phyloP scores from a whole-genome alignment of 2,797 vertebrate genomes.

The Catamblyrhynchus diadema region DNA sequence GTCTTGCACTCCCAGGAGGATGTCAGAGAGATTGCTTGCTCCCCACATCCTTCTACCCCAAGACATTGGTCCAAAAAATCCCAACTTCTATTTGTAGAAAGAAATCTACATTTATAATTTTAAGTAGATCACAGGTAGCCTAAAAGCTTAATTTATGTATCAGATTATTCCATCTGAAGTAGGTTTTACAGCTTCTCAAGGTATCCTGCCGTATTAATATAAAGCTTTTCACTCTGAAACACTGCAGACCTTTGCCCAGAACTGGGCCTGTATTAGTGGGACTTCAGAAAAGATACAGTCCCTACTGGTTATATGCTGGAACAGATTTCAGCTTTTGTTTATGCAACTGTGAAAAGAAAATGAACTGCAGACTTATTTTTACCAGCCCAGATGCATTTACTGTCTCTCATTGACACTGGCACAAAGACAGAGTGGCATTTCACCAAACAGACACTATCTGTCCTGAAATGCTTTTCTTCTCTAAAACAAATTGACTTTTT shows the following conservation, averaged over 20 bases:
- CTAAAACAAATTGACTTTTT: background rate
- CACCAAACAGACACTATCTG: background rate
- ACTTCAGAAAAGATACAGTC: background rate
- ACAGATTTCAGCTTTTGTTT: background rate
- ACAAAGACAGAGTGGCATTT: background rate
- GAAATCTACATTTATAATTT: background rate
- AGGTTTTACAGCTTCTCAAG: background rate
- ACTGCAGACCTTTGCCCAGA: background rate
- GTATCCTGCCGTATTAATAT: background rate
- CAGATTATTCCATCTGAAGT: background rate
- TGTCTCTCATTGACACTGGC: background rate
- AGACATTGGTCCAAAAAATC: background rate
- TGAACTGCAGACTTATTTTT: conserved; percentile 17
- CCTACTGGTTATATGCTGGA: background rate
- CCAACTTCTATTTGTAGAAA: background rate
- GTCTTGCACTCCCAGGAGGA: background rate
- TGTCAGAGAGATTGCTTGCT: background rate
- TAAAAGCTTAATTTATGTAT: background rate
- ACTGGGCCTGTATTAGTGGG: background rate
- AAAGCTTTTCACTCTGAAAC: background rate
- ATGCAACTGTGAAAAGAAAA: background rate
- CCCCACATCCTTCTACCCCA: background rate
- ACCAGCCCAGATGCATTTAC: background rate
- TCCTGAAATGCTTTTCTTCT: background rate
- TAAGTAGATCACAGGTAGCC: background rate